Evolutionary conservation across 2,888 invertebrate species (phyloP), one percentile per base, ranked within the genome.

Genomic region (Lasioglossum leucozonium): DNA sequence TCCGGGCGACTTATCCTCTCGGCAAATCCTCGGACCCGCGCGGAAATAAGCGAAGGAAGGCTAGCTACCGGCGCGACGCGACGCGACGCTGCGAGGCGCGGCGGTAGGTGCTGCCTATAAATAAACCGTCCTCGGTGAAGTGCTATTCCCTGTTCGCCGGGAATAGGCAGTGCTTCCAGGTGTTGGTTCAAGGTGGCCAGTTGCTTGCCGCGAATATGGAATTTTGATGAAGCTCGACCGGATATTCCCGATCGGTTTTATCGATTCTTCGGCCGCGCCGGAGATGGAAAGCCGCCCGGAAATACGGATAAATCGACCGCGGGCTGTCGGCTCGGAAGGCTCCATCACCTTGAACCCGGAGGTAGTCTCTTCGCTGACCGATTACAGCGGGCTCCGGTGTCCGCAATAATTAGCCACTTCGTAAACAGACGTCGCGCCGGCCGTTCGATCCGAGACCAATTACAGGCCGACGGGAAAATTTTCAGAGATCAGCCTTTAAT

Each of bases 121-220:
- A 87, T 87, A 88, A 78, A 79, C 72, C 81, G 79, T 22, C 79
- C 11, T 75, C 34, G 40, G 51, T 71, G 83, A 65, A 87, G 84
- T 87, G 87, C 73, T 62, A 47, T 87, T 85, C 87, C 72, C 58
- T 85, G 83, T 87, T 79, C 77, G 37, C 58, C 42, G 69, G 6
- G 34, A 34, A 44, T 72, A 79, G 47, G 58, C 16, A 40, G 37
- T 34, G 47, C 18, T 40, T 58, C 75, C 18, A 42, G 77, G 72
- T 22, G 72, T 82, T 69, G 62, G 83, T 76, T 55, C 71, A 62
- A 74, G 62, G 69, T 67, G 62, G 65, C 44, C 47, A 55, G 72
- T 67, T 72, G 72, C 71, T 82, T 77, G 75, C 72, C 69, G 51
- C 75, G 62, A 87, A 84, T 82, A 87, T 87, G 78, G 87, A 87